Evolutionary conservation across 2,113 vertebrate species (phyloP), one percentile per base, ranked within the genome.

Genomic region (Varanus salvator): DNA sequence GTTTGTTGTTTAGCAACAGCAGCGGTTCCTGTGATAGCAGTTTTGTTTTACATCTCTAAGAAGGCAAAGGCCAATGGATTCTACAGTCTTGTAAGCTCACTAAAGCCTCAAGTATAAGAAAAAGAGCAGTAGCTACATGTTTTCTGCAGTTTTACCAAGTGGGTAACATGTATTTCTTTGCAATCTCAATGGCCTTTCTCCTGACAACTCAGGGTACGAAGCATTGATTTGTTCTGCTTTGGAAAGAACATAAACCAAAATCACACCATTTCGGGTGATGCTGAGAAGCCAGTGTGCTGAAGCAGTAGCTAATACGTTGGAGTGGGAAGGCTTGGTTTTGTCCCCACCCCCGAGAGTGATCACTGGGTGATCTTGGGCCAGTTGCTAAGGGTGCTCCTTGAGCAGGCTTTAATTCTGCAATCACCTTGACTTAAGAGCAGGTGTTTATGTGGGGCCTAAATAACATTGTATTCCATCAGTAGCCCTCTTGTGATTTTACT

Each of bases 11-110:
- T 90, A 77, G 90, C 95, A 84, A 95, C 94, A 66, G 71, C 96
- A 68, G 93, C 92, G 0, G 93, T 97, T 68, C 96, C 97, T 11
- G 86, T 90, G 75, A 91, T 87, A 54, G 97, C 96, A 44, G 57
- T 96, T 92, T 93, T 97, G 82, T 82, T 97, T 87, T 97, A 97
- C 68, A 87, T 97, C 82, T 96, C 96, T 77, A 96, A 97, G 90
- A 96, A 94, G 93, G 95, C 96, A 83, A 97, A 96, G 85, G 92
- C 97, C 93, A 97, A 96, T 92, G 97, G 97, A 27, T 98, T 97
- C 7, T 98, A 98, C 92, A 97, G 96, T 83, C 96, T 97, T 5
- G 96, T 97, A 31, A 95, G 97, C 83, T 97, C 97, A 68, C 89
- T 97, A 74, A 95, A 96, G 86, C 93, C 95, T 60, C 96, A 96